Percentiles rank a stretch among this genome's conserved stretches.
Evolutionary conservation across 1,140 invertebrate species (phyloP).

Genomic region (Stratiolaelaps scimitus): DNA sequence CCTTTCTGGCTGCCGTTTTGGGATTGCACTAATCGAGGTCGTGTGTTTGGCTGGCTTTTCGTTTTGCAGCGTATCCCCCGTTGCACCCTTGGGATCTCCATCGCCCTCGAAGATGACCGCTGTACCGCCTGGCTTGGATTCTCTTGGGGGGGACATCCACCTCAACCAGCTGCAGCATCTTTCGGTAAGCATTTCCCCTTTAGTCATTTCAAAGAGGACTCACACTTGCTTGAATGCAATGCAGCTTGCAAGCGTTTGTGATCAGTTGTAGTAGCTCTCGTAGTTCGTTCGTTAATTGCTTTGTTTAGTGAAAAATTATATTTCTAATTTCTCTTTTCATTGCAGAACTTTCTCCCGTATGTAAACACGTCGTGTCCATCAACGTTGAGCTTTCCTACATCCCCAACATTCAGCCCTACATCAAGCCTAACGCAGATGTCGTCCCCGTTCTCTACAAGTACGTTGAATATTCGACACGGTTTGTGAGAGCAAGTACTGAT

Average conservation of each 20-base stretch:
- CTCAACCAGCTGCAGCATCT: conserved; percentile 28
- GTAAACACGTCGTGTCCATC: conserved; percentile 16
- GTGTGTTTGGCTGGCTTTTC: too few relatives aligned
- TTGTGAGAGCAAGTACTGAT: too few relatives aligned
- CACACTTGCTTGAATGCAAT: not conserved
- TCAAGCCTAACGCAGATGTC: conserved; percentile 12
- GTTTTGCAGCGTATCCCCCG: conserved; percentile 20
- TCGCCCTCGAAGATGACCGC: conserved; percentile 14
- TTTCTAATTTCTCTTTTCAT: not conserved
- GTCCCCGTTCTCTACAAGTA: conserved; percentile 18
- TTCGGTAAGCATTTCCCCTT: not conserved
- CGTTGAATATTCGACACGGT: not conserved
- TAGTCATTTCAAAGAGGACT: not conserved
- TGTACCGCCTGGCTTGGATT: conserved; percentile 5
- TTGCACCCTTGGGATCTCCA: conserved; percentile 13
- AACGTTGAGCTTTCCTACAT: conserved; percentile 19
- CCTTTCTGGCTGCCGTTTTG: too few relatives aligned
- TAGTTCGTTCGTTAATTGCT: too few relatives aligned
- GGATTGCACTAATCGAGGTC: too few relatives aligned
- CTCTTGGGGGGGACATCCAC: conserved; percentile 9
- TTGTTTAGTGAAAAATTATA: too few relatives aligned
- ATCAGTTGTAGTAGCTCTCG: too few relatives aligned
- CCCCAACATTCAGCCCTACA: conserved; percentile 15
- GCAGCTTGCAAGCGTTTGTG: too few relatives aligned
- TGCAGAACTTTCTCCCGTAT: conserved; percentile 26